These are phyloP conservation scores for Nymphalis io DNA, from an alignment of 1,140 invertebrate species.

Conservation along the genomic window DNA sequence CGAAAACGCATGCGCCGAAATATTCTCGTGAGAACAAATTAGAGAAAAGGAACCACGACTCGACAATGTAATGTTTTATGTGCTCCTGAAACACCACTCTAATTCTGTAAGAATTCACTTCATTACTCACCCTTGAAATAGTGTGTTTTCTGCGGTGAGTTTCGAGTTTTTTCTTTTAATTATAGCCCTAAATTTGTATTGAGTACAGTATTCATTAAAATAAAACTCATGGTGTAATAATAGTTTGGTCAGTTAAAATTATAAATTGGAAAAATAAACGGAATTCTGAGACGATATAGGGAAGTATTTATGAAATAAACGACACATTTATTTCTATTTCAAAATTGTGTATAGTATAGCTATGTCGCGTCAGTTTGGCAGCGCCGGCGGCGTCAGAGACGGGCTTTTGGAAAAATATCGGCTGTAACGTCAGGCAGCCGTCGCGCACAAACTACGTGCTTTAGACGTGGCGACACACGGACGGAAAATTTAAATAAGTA, in stretches of 20 bases:
- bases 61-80: no score
- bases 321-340: slow-evolving; percentile 18
- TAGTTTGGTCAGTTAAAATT: not conserved
- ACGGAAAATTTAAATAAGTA: not conserved
- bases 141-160: no score
- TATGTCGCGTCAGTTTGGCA: slow-evolving; percentile 41
- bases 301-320: slow-evolving; percentile 10
- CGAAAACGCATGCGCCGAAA: no score
- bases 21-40: no score
- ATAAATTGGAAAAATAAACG: not conserved
- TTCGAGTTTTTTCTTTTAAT: no score
- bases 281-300: not conserved
- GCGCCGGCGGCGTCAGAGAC: slow-evolving; percentile 27
- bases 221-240: no score
- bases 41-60: no score
- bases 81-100: no score
- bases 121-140: no score
- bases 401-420: slow-evolving; percentile 44
- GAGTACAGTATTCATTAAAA: no score
- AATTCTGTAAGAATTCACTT: no score
- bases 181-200: no score
- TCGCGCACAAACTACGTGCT: slow-evolving; percentile 39
- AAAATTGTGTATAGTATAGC: slow-evolving; percentile 18
- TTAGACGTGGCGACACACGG: slow-evolving; percentile 34
- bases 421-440: slow-evolving; percentile 36